These are phyloP conservation scores for Zapus hudsonius DNA, from an alignment of 2,113 vertebrate genomes.

Conservation along the genomic window DNA sequence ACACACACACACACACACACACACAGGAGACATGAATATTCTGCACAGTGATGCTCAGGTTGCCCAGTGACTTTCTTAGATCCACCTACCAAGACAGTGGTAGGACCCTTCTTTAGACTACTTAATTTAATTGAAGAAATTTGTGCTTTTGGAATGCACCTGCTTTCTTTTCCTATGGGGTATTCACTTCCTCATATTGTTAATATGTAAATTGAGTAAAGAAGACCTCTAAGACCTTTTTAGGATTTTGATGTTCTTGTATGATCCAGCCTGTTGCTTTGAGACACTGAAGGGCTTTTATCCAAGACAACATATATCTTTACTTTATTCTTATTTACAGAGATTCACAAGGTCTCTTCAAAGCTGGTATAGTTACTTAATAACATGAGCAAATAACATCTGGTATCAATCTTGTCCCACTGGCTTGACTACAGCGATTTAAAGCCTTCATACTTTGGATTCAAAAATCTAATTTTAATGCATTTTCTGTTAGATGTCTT, in stretches of 20 bases:
- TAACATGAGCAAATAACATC: conserved; percentile 88
- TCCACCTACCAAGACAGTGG: background rate
- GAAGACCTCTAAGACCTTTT: background rate
- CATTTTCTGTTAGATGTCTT: conserved; percentile 88
- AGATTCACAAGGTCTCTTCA: conserved; percentile 90
- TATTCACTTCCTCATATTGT: background rate
- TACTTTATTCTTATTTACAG: conserved; percentile 87
- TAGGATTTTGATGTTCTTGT: background rate
- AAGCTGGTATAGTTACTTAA: conserved; percentile 88
- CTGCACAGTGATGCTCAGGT: no score
- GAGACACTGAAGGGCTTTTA: conserved; percentile 79
- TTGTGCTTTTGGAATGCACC: background rate
- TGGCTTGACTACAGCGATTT: conserved; percentile 87
- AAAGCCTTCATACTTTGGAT: conserved; percentile 88
- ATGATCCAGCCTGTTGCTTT: conserved; percentile 59
- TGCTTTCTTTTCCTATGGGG: background rate
- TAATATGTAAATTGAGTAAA: background rate
- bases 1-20: background rate
- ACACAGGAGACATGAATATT: background rate
- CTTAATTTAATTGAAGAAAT: background rate
- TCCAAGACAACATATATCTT: conserved; percentile 81
- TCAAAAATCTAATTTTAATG: conserved; percentile 89
- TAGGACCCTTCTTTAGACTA: background rate
- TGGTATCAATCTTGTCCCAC: conserved; percentile 88
- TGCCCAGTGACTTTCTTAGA: background rate